These are phyloP conservation scores for Sebastes nivosus DNA, from an alignment of 2,797 vertebrate genomes.

Conservation along the genomic window DNA sequence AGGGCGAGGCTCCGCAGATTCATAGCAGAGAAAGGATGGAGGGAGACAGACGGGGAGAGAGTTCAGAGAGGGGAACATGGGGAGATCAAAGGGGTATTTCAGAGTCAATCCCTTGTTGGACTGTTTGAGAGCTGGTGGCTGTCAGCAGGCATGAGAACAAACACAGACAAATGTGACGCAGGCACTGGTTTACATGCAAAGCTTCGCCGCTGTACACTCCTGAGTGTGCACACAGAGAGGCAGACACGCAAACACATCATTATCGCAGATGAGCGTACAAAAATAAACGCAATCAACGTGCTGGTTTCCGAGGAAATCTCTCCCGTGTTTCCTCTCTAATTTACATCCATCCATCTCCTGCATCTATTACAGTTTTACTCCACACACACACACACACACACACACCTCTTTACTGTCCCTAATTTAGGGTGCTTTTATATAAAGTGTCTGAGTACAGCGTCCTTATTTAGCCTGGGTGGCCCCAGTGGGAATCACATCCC, in stretches of 20 bases:
- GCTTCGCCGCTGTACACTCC: conserved; percentile 9
- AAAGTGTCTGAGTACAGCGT: neutral
- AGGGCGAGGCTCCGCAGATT: conserved; percentile 31
- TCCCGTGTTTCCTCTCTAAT: neutral
- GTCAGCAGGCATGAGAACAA: conserved; percentile 69
- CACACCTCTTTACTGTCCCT: neutral
- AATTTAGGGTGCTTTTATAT: conserved; percentile 13
- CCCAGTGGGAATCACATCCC: conserved; percentile 14
- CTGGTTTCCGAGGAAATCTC: neutral
- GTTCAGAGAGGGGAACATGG: conserved; percentile 28
- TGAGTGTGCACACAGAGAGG: conserved; percentile 6
- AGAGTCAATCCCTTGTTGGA: conserved; percentile 57
- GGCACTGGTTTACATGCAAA: conserved; percentile 43
- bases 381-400: neutral
- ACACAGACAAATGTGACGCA: conserved; percentile 60
- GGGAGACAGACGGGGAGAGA: conserved; percentile 9
- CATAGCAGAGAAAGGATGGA: conserved; percentile 9
- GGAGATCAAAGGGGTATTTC: conserved; percentile 66
- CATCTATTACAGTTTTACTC: neutral
- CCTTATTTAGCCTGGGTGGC: neutral
- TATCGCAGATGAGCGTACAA: conserved; percentile 22
- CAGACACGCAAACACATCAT: conserved; percentile 8
- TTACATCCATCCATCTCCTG: conserved; percentile 7
- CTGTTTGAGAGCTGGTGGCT: conserved; percentile 55
- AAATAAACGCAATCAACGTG: conserved; percentile 25